A percentile compares a stretch with the other conserved stretches of the same genome.
These are phyloP conservation scores for Hyperoplus immaculatus DNA, from an alignment of 2,797 vertebrate species.

Conservation along the genomic window DNA sequence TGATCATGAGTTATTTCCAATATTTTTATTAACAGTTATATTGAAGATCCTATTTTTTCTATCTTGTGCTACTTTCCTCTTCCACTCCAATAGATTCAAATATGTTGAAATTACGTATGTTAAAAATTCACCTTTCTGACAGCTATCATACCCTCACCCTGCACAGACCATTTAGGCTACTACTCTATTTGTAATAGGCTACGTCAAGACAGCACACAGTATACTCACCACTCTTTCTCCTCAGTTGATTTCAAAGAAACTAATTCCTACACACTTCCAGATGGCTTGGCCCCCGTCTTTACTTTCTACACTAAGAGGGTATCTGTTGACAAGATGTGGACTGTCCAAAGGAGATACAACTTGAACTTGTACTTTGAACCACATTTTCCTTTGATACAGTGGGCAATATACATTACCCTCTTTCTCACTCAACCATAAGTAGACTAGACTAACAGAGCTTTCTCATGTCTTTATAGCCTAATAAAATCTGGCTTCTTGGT, in stretches of 20 bases:
- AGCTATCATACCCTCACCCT: background rate
- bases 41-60: too few species aligned
- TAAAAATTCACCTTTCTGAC: background rate
- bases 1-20: too few species aligned
- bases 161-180: background rate
- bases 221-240: constrained; percentile 1
- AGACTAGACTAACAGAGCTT: too few species aligned
- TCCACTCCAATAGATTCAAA: too few species aligned
- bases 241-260: background rate
- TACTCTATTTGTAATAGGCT: background rate
- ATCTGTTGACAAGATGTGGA: background rate
- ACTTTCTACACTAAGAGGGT: background rate
- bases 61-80: too few species aligned
- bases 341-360: background rate
- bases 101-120: too few species aligned
- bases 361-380: constrained; percentile 46
- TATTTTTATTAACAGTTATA: too few species aligned
- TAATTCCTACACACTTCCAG: background rate
- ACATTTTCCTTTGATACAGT: background rate
- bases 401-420: too few species aligned
- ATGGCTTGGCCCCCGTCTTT: too few species aligned
- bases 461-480: too few species aligned
- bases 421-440: too few species aligned
- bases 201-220: background rate
- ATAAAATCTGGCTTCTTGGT: too few species aligned